Evolutionary conservation across 2,113 vertebrate genomes (phyloP).

Genomic region (Peromyscus californicus): DNA sequence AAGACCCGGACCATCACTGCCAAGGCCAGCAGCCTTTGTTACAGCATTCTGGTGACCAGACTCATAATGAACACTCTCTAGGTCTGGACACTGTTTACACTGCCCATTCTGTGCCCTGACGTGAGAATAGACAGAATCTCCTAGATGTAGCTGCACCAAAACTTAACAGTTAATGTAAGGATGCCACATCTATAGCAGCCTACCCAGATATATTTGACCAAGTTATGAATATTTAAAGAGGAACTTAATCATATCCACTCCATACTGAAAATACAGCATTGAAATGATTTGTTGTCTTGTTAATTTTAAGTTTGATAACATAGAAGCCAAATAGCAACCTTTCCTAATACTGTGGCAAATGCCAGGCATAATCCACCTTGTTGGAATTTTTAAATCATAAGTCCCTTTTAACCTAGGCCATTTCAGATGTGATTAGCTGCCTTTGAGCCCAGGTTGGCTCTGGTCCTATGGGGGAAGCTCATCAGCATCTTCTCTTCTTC

Average conservation of each 20-base stretch:
- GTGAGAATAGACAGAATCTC: background rate
- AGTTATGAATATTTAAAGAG: conserved; percentile 7
- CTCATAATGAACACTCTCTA: background rate
- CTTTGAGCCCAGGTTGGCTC: background rate
- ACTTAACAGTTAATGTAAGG: background rate
- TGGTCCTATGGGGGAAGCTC: background rate
- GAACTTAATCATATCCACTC: background rate
- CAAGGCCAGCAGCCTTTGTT: background rate
- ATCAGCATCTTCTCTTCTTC: background rate
- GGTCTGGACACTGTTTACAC: background rate
- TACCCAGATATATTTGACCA: background rate
- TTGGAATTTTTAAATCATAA: background rate
- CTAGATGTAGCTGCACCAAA: background rate
- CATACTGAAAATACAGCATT: background rate
- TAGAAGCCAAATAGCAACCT: background rate
- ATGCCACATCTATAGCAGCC: background rate
- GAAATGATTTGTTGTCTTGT: background rate
- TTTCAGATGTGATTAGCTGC: background rate
- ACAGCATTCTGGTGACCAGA: background rate
- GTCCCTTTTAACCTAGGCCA: background rate
- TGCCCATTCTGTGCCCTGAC: background rate
- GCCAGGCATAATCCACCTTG: background rate
- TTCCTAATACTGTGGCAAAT: background rate
- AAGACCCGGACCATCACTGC: background rate
- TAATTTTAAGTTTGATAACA: background rate